Percentiles rank a stretch among this genome's conserved stretches.
phyloP scores from a whole-genome alignment of 2,113 vertebrate genomes.

The Podilymbus podiceps region DNA sequence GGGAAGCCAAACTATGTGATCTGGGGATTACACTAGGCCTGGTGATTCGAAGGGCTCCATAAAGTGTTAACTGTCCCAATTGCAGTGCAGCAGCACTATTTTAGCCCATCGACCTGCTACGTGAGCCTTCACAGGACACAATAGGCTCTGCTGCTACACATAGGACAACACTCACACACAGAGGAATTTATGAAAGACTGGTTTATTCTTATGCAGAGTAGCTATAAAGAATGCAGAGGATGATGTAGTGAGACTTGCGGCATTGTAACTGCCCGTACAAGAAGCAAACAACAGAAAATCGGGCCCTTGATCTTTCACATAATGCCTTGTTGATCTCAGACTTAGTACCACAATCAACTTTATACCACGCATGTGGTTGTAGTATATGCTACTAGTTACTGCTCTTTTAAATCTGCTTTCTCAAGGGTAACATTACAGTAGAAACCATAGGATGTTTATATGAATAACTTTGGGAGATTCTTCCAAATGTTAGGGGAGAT shows the following conservation, averaged over 20 bases:
- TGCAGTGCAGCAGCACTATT: neutral
- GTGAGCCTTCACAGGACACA: accelerated
- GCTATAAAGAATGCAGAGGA: neutral
- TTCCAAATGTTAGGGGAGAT: neutral
- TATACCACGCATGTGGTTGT: neutral
- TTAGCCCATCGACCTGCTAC: neutral
- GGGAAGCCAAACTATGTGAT: neutral
- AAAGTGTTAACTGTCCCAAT: neutral
- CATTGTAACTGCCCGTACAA: neutral
- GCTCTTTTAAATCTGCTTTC: neutral
- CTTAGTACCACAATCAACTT: neutral
- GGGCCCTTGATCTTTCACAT: neutral
- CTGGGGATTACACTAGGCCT: neutral
- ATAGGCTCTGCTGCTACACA: neutral
- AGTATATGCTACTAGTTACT: neutral
- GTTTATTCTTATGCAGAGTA: neutral
- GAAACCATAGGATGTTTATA: neutral
- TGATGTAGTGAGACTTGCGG: neutral
- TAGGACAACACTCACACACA: neutral
- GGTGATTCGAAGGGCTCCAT: neutral
- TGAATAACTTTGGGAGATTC: neutral
- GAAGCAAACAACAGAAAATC: neutral
- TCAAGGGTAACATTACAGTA: neutral
- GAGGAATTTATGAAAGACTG: neutral
- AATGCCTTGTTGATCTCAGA: neutral